Base-by-base conservation (phyloP, 2,888 invertebrate genomes). In the Callimorpha dominula region DNA sequence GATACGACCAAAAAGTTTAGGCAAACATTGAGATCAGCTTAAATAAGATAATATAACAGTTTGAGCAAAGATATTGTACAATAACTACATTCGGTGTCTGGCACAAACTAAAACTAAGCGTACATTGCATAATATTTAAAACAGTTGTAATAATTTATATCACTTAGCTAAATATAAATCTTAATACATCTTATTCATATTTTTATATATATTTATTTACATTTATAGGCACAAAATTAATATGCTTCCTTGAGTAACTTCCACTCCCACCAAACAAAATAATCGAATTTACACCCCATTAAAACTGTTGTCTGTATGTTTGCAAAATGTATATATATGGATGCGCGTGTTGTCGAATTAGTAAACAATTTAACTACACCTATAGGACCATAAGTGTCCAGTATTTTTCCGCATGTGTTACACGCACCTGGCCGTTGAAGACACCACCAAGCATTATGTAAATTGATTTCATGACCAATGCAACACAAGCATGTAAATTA, bases 11-110 rank as follows among this genome's bases (percentile, higher is more conserved):
- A 54, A 54, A 40, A 43, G 6, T 42, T 9, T 12, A 46, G 6
- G 43, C 43, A 46, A 46, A 4, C 9, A 46, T 46, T 7, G 31
- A 12, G 43, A 14, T 1, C 15, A 60, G 46, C 46, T 71, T 57
- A n/a, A 46, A 43, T 49, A 70, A 31, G 15, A 63, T 68, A 68
- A 14, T 20, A 60, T 54, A 31, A 54, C 43, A 49, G 62, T 57
- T 81, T 82, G 84, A 83, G 84, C 82, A 78, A 67, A 68, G 57
- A 77, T 73, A 81, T 83, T 73, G 70, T 71, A 81, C 70, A 52
- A 60, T 63, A 72, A 57, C 11, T 69, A 64, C 17, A 70, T 62
- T 49, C 46, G 52, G 46, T 7, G 42, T 57, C 49, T 68, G 57
- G 43, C 68, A 52, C 60, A 50, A 74, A 66, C 46, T 73, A 62